Conservation (phyloP, 1,140 invertebrate species). For the Lineus longissimus region DNA sequence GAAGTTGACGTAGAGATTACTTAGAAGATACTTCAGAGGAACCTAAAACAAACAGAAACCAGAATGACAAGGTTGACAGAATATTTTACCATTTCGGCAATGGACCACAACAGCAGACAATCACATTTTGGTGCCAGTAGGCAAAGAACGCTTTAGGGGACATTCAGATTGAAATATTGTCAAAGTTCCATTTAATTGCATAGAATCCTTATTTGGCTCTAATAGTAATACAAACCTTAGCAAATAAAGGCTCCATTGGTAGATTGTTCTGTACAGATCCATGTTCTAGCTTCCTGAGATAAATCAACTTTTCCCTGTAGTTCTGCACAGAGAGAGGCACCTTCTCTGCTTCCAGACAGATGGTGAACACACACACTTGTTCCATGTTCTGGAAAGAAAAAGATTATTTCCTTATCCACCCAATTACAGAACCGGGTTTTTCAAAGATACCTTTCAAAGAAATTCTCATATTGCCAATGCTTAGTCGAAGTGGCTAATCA, state of each 20-base stretch:
- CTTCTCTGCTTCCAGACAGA: slow-evolving; percentile 68
- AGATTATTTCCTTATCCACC: neutral
- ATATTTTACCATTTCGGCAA: too few species aligned
- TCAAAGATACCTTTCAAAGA: neutral
- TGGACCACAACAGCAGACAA: too few species aligned
- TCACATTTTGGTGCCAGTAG: too few species aligned
- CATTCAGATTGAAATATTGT: too few species aligned
- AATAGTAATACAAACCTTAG: slow-evolving; percentile 26
- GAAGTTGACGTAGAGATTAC: slow-evolving; percentile 81
- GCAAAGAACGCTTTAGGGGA: too few species aligned
- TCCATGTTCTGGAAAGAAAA: slow-evolving; percentile 5
- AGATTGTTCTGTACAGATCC: slow-evolving; percentile 40
- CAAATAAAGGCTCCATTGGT: slow-evolving; percentile 28
- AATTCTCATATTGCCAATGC: neutral
- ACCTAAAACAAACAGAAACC: slow-evolving; percentile 55
- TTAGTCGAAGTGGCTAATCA: too few species aligned
- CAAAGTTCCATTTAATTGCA: too few species aligned
- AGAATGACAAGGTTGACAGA: too few species aligned
- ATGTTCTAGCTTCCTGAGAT: slow-evolving; percentile 68
- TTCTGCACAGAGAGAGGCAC: slow-evolving; percentile 66
- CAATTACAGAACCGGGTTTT: neutral
- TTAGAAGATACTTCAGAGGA: slow-evolving; percentile 73
- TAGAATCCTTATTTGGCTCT: neutral
- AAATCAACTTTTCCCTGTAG: slow-evolving; percentile 72
- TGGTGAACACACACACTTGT: slow-evolving; percentile 58